phyloP scores from a whole-genome alignment of 1,140 invertebrate species.

The Atta texana region DNA sequence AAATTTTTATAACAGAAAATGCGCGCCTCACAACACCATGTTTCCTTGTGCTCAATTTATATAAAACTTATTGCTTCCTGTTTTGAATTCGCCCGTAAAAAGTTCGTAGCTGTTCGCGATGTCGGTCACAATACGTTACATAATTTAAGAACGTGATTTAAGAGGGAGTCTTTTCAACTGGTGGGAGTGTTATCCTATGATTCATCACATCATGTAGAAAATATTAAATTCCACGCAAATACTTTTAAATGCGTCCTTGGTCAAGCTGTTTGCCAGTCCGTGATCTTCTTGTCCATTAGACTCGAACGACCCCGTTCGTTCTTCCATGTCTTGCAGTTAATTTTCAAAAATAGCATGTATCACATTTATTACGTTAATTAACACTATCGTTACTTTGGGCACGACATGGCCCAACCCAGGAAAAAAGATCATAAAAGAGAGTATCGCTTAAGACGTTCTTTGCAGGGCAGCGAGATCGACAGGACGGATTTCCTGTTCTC shows the following conservation, averaged over 20 bases:
- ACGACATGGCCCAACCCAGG: constrained; percentile 18
- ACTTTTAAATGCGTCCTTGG: constrained; percentile 61
- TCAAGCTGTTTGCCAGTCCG: constrained; percentile 42
- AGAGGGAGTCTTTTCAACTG: neutral
- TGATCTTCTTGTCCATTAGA: constrained; percentile 62
- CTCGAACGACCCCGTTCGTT: constrained; percentile 32
- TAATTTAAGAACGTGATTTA: constrained; percentile 36
- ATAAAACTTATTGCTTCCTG: constrained; percentile 3
- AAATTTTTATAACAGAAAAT: neutral
- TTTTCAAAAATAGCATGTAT: constrained; percentile 34
- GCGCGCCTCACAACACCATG: neutral
- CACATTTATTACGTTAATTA: constrained; percentile 54
- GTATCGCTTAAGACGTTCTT: constrained; percentile 14
- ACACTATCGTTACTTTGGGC: neutral
- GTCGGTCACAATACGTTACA: constrained; percentile 23
- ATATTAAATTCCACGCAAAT: constrained; percentile 49
- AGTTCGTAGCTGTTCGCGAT: neutral
- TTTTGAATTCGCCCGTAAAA: constrained; percentile 8
- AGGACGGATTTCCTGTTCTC: neutral
- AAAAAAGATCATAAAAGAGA: constrained; percentile 15
- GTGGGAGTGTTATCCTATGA: constrained; percentile 53
- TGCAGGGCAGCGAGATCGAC: neutral
- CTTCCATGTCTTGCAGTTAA: constrained; percentile 27
- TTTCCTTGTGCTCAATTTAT: neutral
- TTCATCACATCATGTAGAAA: constrained; percentile 65